Conservation (phyloP, 1,140 invertebrate species). For the Tetranychus urticae region DNA sequence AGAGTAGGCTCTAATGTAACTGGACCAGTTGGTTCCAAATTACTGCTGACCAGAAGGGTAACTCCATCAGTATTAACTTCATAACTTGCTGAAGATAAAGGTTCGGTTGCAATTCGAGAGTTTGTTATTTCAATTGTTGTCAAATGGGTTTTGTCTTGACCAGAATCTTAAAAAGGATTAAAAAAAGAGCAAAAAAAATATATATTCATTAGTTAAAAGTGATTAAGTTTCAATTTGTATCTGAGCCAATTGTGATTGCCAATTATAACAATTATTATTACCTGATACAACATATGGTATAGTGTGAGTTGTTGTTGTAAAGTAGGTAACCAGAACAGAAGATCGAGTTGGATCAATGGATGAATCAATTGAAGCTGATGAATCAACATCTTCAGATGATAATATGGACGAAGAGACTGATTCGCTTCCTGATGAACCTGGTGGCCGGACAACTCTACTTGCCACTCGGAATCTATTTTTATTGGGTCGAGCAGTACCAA, state of each 20-base stretch:
- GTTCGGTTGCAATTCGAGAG: constrained; percentile 10
- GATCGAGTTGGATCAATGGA: constrained; percentile 8
- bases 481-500: neutral
- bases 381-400: neutral
- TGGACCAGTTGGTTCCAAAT: constrained; percentile 6
- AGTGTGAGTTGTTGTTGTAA: constrained; percentile 15
- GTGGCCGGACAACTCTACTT: constrained; percentile 1
- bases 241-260: too few species aligned
- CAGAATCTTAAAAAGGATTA: too few species aligned
- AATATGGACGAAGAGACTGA: constrained; percentile 1
- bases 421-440: neutral
- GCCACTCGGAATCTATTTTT: neutral
- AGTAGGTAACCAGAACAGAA: constrained; percentile 10
- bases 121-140: constrained; percentile 15
- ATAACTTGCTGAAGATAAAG: constrained; percentile 4
- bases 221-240: too few species aligned
- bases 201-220: too few species aligned
- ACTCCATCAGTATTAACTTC: constrained; percentile 11
- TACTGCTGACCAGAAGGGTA: constrained; percentile 11
- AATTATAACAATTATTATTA: too few species aligned
- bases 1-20: constrained; percentile 13
- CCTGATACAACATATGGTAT: constrained; percentile 11
- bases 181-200: too few species aligned
- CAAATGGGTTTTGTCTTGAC: constrained; percentile 7
- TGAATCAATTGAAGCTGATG: constrained; percentile 3